phyloP scores from a whole-genome alignment of 2,113 vertebrate species.

The Vulpes lagopus region DNA sequence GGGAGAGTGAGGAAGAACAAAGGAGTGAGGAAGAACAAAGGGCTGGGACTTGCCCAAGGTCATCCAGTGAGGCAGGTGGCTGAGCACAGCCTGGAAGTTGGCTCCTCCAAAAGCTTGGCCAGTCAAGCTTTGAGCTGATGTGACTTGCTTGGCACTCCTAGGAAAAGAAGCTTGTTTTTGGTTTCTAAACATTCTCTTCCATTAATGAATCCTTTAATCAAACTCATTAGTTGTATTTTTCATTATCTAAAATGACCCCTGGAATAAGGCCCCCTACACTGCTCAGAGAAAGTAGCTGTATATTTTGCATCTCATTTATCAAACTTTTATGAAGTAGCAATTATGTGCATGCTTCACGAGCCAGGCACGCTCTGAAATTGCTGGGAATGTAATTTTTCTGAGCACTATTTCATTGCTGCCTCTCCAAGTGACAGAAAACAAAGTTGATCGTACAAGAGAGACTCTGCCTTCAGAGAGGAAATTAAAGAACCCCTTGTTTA shows the following conservation, averaged over 20 bases:
- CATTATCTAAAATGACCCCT: slow-evolving; percentile 73
- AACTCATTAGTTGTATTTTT: slow-evolving; percentile 72
- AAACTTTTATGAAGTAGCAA: slow-evolving; percentile 70
- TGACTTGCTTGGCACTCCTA: neutral
- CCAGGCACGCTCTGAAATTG: slow-evolving; percentile 56
- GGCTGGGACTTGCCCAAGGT: neutral
- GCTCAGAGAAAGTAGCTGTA: slow-evolving; percentile 46
- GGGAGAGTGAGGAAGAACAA: neutral
- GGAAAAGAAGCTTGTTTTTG: slow-evolving; percentile 48
- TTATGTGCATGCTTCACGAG: neutral
- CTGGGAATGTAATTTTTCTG: slow-evolving; percentile 75
- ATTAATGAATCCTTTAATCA: slow-evolving; percentile 67
- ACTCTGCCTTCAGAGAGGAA: slow-evolving; percentile 69
- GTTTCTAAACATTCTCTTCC: slow-evolving; percentile 58
- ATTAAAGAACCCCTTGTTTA: slow-evolving; percentile 53
- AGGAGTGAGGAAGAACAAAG: neutral
- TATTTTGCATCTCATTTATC: slow-evolving; percentile 77
- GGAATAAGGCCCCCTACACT: slow-evolving; percentile 55
- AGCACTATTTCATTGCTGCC: slow-evolving; percentile 75
- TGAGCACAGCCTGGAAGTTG: neutral
- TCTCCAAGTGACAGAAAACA: slow-evolving; percentile 72
- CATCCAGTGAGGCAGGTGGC: neutral
- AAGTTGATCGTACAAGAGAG: slow-evolving; percentile 38
- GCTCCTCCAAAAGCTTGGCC: neutral
- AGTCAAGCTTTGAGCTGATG: neutral